Evolutionary conservation across 2,113 vertebrate genomes (phyloP).

Genomic region (Toxotes jaculatrix): DNA sequence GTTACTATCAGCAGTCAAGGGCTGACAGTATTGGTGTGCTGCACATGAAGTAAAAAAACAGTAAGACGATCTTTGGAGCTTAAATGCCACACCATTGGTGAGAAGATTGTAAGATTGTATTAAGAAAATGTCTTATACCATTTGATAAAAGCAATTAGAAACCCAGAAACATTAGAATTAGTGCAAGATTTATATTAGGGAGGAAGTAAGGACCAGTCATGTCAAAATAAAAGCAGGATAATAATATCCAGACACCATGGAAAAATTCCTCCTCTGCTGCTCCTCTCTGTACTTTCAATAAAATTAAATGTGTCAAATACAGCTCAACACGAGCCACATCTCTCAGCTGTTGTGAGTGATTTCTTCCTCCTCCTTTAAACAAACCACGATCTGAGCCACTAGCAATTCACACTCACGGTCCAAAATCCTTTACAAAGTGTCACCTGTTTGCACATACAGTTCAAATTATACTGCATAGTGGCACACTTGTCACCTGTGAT

Average conservation of each 20-base stretch:
- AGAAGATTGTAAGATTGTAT: too few species aligned
- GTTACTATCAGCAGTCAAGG: background rate
- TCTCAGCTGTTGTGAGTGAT: background rate
- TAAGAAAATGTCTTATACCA: background rate
- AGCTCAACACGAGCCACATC: background rate
- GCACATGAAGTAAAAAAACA: background rate
- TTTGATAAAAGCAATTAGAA: background rate
- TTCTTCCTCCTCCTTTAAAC: background rate
- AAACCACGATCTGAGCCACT: background rate
- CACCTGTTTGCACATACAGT: constrained; percentile 7
- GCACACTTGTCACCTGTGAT: constrained; percentile 19
- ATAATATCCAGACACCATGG: constrained; percentile 61
- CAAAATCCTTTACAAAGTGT: constrained; percentile 43
- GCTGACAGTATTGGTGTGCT: background rate
- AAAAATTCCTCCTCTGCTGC: background rate
- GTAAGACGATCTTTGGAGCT: background rate
- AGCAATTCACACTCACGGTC: constrained; percentile 42
- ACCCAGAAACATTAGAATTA: constrained; percentile 1
- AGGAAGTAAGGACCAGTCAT: constrained; percentile 43
- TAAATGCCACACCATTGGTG: background rate
- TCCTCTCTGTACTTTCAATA: background rate
- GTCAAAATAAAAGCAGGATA: constrained; percentile 66
- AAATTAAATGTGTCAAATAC: background rate
- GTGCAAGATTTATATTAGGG: constrained; percentile 54
- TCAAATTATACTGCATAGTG: constrained; percentile 5